Evolutionary conservation across 2,113 vertebrate genomes (phyloP), one percentile per base, ranked within the genome.

Genomic region (Odontesthes bonariensis): DNA sequence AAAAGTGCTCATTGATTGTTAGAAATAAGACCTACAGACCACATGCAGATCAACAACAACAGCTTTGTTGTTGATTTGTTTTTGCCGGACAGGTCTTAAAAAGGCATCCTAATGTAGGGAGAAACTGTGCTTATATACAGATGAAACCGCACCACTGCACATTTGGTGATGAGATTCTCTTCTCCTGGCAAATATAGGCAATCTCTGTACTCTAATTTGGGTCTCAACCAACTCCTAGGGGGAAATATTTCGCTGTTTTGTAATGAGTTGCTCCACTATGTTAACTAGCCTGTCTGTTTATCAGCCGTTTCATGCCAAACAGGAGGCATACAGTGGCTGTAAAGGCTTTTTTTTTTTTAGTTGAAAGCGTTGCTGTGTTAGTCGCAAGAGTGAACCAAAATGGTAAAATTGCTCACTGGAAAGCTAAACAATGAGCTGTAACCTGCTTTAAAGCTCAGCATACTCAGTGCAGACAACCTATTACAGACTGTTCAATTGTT

Each of bases 331-430:
- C 27, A 56, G 13, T 33, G 33, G 13, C 1, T 40, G 64, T 58
- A 14, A 58, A 58, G 58, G 35, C 22, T 52, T 64, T 69, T 63
- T 58, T 52, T 64, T 69, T 63, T 58, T 70, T 55, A 49, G 16
- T 44, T 60, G 47, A 60, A 53, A 69, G 31, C 62, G 35, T 33
- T 14, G 32, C 58, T 42, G 35, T 27, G 38, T 16, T 2, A 55
- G 42, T 47, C 20, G 32, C 22, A 14, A 20, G 17, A 49, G 17
- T 55, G 42, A 76, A 54, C 49, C 33, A 35, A 61, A 55, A 62
- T 44, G 33, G 8, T 59, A 58, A 59, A 67, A 42, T 44, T 31
- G 46, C 55, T 35, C 19, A 32, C 59, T 57, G 54, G 31, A 64
- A 53, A 11, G 61, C 31, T 19, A 51, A 69, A 62, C 54, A 32